These are phyloP conservation scores for Anseranas semipalmata DNA, from an alignment of 2,113 vertebrate genomes.

Conservation along the genomic window DNA sequence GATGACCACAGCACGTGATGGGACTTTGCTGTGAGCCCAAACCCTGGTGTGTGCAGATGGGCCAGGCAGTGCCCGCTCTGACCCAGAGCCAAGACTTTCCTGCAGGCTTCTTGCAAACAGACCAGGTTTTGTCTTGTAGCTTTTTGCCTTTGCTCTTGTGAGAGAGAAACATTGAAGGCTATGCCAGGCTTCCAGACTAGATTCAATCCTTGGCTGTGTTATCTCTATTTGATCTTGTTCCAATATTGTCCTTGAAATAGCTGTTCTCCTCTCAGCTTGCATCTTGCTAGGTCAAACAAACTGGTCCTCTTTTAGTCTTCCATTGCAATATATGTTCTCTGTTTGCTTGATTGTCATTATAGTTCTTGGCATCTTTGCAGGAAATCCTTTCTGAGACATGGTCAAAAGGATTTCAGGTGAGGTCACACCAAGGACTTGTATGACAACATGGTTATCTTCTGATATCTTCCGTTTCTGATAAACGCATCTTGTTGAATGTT, in stretches of 20 bases:
- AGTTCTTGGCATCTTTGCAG: neutral
- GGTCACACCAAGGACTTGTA: neutral
- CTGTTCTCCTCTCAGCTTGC: neutral
- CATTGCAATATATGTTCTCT: neutral
- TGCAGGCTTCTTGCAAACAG: neutral
- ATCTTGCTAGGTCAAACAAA: neutral
- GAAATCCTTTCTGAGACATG: neutral
- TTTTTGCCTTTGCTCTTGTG: neutral
- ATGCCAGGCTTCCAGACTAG: neutral
- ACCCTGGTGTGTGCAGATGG: neutral
- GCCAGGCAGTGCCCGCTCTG: neutral
- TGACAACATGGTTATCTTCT: too few relatives aligned
- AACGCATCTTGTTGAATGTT: neutral
- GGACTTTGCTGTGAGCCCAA: neutral
- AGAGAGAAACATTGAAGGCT: neutral
- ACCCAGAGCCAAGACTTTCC: neutral
- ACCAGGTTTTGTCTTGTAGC: neutral
- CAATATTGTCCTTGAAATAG: neutral
- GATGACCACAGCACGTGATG: accelerated
- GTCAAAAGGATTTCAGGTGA: neutral
- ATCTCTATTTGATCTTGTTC: neutral
- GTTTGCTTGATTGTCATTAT: neutral
- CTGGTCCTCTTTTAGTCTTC: neutral
- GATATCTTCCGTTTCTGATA: neutral
- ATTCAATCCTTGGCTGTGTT: neutral